Conservation (phyloP, 2,797 vertebrate genomes). For the Melopsittacus undulatus region DNA sequence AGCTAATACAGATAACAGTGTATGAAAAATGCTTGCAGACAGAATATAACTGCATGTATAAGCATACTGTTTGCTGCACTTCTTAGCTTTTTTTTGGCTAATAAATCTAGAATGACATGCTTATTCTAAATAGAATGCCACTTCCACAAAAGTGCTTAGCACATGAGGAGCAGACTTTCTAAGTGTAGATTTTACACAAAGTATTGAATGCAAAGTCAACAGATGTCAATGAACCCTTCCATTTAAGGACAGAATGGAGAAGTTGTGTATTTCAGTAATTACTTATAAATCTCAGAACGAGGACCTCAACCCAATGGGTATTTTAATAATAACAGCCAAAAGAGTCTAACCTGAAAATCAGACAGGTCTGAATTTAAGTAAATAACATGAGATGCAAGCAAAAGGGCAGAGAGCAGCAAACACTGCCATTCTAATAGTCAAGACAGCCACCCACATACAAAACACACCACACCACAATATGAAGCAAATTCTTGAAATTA, state of each 20-base stretch:
- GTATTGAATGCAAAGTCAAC: background rate
- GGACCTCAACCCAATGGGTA: background rate
- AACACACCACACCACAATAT: background rate
- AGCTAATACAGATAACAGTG: background rate
- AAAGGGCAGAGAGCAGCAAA: background rate
- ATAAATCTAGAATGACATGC: background rate
- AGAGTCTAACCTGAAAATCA: background rate
- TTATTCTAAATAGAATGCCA: background rate
- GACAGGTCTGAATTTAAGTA: background rate
- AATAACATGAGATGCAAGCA: background rate
- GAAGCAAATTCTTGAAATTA: background rate
- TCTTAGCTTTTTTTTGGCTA: background rate
- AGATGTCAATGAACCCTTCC: background rate
- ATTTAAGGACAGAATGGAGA: background rate
- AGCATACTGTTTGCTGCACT: background rate
- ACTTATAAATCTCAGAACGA: background rate
- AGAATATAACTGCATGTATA: background rate
- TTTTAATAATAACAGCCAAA: accelerated
- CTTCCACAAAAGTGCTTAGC: background rate
- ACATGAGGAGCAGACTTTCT: background rate
- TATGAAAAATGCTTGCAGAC: background rate
- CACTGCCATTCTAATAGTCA: background rate
- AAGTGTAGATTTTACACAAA: background rate
- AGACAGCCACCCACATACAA: background rate
- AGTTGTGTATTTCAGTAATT: background rate